phyloP scores from a whole-genome alignment of 2,113 vertebrate genomes.

The Glaucidium brasilianum region DNA sequence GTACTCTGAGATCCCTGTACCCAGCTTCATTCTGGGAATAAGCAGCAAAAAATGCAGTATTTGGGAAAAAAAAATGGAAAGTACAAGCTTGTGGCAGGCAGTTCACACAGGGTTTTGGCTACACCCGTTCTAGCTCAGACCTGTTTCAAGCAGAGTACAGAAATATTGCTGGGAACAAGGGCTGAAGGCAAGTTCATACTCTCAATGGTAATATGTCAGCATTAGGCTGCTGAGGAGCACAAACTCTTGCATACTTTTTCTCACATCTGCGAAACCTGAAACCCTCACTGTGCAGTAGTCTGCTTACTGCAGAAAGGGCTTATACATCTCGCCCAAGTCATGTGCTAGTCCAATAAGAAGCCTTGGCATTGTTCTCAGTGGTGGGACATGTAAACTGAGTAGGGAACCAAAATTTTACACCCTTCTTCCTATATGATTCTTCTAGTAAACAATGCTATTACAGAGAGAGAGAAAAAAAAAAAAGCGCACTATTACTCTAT shows the following conservation, averaged over 20 bases:
- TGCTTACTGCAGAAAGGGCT: background rate
- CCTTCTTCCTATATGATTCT: background rate
- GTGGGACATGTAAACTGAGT: background rate
- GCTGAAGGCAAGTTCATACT: background rate
- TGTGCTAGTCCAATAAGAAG: background rate
- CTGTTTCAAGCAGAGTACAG: background rate
- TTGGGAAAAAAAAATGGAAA: background rate
- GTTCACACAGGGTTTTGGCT: background rate
- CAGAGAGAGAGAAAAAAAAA: background rate
- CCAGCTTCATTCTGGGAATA: background rate
- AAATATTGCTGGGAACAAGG: background rate
- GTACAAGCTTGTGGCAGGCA: background rate
- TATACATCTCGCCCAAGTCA: background rate
- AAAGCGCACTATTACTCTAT: rapidly evolving
- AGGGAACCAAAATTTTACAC: background rate
- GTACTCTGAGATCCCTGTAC: background rate
- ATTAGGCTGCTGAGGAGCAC: background rate
- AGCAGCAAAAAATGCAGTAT: background rate
- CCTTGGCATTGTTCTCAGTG: background rate
- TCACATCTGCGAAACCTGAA: background rate
- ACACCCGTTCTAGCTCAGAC: background rate
- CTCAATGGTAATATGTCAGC: background rate
- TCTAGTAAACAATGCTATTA: background rate
- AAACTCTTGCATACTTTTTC: background rate
- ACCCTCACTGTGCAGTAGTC: background rate